Conservation (phyloP, 2,797 vertebrate genomes). For the Scyliorhinus canicula region DNA sequence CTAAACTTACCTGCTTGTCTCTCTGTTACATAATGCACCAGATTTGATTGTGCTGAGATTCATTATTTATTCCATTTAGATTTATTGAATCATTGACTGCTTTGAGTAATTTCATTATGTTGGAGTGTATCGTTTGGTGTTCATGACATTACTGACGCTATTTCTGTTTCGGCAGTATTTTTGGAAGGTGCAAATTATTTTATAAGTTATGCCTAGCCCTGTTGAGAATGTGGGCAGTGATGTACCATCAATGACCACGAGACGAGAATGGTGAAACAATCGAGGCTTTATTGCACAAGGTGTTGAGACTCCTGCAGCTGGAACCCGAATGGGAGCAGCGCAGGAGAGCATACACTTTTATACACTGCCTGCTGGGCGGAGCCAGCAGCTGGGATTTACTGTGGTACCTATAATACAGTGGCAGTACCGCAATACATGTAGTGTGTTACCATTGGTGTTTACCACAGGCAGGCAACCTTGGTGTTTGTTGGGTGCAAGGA, state of each 20-base stretch:
- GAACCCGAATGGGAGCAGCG: too few species aligned
- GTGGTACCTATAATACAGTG: too few species aligned
- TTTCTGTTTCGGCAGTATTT: background rate
- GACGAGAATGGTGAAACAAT: too few species aligned
- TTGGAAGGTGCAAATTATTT: background rate
- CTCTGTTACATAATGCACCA: background rate
- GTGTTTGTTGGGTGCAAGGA: background rate
- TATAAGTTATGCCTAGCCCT: background rate
- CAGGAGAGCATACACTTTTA: too few species aligned
- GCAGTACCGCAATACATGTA: too few species aligned
- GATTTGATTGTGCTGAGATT: background rate
- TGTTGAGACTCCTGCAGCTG: too few species aligned
- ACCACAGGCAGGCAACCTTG: too few species aligned
- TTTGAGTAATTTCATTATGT: background rate
- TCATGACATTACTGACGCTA: background rate
- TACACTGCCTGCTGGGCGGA: too few species aligned
- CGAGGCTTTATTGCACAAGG: too few species aligned
- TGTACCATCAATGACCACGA: too few species aligned
- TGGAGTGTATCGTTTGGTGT: background rate
- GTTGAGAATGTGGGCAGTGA: background rate
- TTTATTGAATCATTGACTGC: background rate
- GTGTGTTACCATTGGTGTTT: too few species aligned
- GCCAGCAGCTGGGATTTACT: too few species aligned
- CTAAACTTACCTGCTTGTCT: background rate
- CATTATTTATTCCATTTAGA: background rate